A percentile compares a stretch with the other conserved stretches of the same genome.
These are phyloP conservation scores for Coregonus sp. DNA, from an alignment of 2,797 vertebrate species.

Conservation along the genomic window DNA sequence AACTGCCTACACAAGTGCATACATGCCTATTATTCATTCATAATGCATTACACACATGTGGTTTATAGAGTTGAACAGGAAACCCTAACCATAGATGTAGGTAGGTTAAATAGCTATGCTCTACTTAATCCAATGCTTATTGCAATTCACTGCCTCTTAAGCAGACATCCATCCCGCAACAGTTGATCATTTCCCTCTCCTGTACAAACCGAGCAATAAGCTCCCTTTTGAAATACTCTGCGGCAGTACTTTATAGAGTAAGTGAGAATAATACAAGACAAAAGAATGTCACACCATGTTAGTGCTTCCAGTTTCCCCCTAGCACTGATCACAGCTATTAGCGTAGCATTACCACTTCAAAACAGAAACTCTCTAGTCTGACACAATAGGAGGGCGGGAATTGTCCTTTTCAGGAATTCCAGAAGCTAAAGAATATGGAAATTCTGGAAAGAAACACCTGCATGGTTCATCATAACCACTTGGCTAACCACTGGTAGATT, in stretches of 20 bases:
- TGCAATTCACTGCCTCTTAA: not conserved
- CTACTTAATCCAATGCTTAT: not conserved
- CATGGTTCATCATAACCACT: constrained; percentile 35
- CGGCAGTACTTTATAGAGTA: constrained; percentile 54
- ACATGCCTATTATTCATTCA: not conserved
- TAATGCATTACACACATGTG: not conserved
- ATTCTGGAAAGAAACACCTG: constrained; percentile 42
- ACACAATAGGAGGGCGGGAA: constrained; percentile 47
- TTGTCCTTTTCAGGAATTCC: constrained; percentile 54
- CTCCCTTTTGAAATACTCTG: constrained; percentile 52
- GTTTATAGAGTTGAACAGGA: no score
- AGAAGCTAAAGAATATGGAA: constrained; percentile 53
- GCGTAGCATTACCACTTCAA: constrained; percentile 75
- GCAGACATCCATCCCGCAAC: not conserved
- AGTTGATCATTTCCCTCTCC: constrained; percentile 38
- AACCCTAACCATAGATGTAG: constrained; percentile 1
- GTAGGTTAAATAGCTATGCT: not conserved
- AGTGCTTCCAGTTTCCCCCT: constrained; percentile 61
- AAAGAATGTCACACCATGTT: constrained; percentile 67
- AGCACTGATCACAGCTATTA: constrained; percentile 72
- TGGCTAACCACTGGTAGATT: constrained; percentile 3
- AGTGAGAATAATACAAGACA: constrained; percentile 64
- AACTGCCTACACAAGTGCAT: not conserved
- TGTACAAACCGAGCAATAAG: constrained; percentile 40
- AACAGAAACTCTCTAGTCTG: constrained; percentile 63